phyloP scores from a whole-genome alignment of 2,888 invertebrate genomes.

The Lobophora halterata region DNA sequence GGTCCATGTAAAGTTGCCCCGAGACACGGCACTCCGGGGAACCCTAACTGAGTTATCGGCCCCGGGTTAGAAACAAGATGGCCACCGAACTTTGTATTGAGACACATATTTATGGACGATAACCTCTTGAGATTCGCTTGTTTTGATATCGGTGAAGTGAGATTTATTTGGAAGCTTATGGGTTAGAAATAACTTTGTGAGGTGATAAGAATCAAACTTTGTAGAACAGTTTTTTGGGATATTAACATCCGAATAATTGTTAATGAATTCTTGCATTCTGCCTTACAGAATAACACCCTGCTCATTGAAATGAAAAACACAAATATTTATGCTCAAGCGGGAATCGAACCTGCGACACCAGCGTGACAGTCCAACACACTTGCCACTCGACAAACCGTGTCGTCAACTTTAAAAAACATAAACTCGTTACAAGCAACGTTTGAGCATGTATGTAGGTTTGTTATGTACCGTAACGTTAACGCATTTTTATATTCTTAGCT shows the following conservation, averaged over 20 bases:
- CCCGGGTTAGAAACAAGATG: slow-evolving; percentile 43
- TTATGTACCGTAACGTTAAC: too few relatives aligned
- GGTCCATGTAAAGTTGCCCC: slow-evolving; percentile 20
- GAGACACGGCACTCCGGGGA: slow-evolving; percentile 33
- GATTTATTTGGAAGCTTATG: slow-evolving; percentile 2
- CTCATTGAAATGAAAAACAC: too few relatives aligned
- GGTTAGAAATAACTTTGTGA: slow-evolving; percentile 4
- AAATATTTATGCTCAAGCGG: too few relatives aligned
- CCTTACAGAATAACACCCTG: too few relatives aligned
- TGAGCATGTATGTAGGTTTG: too few relatives aligned
- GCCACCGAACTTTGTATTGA: slow-evolving; percentile 32
- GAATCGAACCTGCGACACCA: too few relatives aligned
- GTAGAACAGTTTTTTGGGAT: not conserved
- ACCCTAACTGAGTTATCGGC: slow-evolving; percentile 44
- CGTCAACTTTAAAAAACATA: too few relatives aligned
- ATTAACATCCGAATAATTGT: too few relatives aligned
- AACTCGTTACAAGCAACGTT: too few relatives aligned
- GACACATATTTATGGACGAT: slow-evolving; percentile 28
- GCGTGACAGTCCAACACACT: not conserved
- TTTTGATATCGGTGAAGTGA: slow-evolving; percentile 13
- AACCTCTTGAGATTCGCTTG: slow-evolving; percentile 15
- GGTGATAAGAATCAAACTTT: not conserved
- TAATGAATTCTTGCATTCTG: too few relatives aligned
- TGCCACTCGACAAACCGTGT: too few relatives aligned
- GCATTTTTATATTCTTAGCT: too few relatives aligned